Conservation (phyloP, 2,888 invertebrate genomes). For the Aproaerema taeniolella region DNA sequence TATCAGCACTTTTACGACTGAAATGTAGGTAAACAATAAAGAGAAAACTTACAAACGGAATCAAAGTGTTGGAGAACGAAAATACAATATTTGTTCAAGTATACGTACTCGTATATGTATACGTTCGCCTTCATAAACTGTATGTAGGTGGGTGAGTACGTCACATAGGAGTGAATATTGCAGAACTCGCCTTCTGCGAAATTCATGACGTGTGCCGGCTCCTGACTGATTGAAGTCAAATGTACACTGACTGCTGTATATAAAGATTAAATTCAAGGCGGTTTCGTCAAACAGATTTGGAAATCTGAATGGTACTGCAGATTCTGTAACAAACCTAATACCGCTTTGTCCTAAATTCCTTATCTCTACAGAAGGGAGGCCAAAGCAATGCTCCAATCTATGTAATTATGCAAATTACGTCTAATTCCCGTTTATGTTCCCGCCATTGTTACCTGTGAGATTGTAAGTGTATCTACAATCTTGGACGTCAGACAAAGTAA, state of each 20-base stretch:
- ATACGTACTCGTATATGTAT: not conserved
- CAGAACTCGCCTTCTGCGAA: constrained; percentile 47
- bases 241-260: constrained; percentile 36
- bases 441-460: constrained; percentile 1
- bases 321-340: too few relatives aligned
- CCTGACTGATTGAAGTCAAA: constrained; percentile 59
- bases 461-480: too few relatives aligned
- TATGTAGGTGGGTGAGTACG: constrained; percentile 22
- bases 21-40: too few relatives aligned
- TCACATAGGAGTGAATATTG: constrained; percentile 44
- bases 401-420: constrained; percentile 16
- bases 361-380: constrained; percentile 9
- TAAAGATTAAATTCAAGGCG: constrained; percentile 1
- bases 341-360: constrained; percentile 7
- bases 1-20: too few relatives aligned
- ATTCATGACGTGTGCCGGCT: constrained; percentile 59
- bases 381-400: constrained; percentile 11
- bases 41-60: too few relatives aligned
- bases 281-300: too few relatives aligned
- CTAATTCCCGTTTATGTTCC: constrained; percentile 10
- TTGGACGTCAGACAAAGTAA: too few relatives aligned
- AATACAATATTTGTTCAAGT: not conserved
- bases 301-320: not conserved
- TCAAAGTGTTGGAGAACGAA: too few relatives aligned
- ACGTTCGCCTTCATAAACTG: constrained; percentile 20